Conservation (phyloP, 2,113 vertebrate species). For the Crotalus horridus region DNA sequence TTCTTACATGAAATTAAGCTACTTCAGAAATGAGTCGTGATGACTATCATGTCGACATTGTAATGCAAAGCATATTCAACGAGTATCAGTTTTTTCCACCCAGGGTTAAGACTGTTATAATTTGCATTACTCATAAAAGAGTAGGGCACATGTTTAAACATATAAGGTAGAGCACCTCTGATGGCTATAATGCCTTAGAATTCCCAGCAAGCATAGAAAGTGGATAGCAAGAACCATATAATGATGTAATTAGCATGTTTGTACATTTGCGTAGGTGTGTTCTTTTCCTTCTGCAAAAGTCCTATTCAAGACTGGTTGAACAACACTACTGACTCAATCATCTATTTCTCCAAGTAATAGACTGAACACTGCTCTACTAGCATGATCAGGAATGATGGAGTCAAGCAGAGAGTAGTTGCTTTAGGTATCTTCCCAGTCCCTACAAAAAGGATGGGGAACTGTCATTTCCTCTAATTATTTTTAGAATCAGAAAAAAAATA, state of each 20-base stretch:
- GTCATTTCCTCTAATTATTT: background rate
- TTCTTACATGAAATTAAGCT: background rate
- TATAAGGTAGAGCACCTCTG: background rate
- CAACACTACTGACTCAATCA: background rate
- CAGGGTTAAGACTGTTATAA: background rate
- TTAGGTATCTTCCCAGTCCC: background rate
- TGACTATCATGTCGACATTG: background rate
- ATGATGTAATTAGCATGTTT: background rate
- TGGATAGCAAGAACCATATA: background rate
- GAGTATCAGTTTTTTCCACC: background rate
- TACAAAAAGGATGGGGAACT: background rate
- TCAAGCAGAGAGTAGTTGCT: background rate
- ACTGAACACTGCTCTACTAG: background rate
- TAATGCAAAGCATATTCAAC: background rate
- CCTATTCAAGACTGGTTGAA: background rate
- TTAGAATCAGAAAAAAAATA: background rate
- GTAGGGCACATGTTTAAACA: background rate
- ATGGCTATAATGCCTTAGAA: background rate
- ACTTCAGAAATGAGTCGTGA: background rate
- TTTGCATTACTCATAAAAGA: background rate
- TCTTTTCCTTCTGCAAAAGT: background rate
- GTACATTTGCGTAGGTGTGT: background rate
- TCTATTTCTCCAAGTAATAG: background rate
- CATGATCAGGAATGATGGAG: background rate
- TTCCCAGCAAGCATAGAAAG: background rate